Conservation (phyloP, 2,797 vertebrate genomes). For the Selene dorsalis region DNA sequence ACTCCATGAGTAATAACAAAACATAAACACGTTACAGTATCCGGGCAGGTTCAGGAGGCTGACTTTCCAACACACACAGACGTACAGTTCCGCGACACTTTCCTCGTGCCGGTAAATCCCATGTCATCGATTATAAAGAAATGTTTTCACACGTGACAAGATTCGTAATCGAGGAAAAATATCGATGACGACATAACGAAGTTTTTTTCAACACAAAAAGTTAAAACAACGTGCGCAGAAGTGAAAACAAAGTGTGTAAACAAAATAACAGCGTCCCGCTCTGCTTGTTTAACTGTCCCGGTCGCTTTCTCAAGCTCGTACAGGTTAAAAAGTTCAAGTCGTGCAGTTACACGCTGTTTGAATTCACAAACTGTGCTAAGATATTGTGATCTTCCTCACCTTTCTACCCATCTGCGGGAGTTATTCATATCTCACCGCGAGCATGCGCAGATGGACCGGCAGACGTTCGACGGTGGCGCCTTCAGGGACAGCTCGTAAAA, state of each 20-base stretch:
- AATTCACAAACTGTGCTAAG: conserved; percentile 33
- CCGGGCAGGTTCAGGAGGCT: conserved; percentile 62
- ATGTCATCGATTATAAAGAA: conserved; percentile 69
- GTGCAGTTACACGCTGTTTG: conserved; percentile 12
- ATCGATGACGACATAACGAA: conserved; percentile 32
- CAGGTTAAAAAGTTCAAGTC: background rate
- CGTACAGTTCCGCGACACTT: conserved; percentile 59
- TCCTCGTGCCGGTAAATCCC: conserved; percentile 74
- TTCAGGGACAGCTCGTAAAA: conserved; percentile 67
- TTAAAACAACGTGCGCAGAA: conserved; percentile 25
- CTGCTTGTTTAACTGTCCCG: background rate
- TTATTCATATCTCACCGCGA: conserved; percentile 55
- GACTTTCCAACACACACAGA: conserved; percentile 55
- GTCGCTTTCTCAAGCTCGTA: background rate
- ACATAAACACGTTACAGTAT: conserved; percentile 25
- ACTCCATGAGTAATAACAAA: conserved; percentile 84
- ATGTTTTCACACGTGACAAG: conserved; percentile 61
- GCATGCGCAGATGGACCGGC: conserved; percentile 70
- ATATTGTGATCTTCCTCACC: conserved; percentile 64
- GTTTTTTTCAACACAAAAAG: conserved; percentile 37
- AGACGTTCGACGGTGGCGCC: conserved; percentile 27
- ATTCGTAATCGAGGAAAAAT: background rate
- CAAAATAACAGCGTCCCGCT: background rate
- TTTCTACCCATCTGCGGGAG: conserved; percentile 42
- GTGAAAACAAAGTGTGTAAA: conserved; percentile 25